Conservation (phyloP, 2,888 invertebrate species). For the Halictus ligatus region DNA sequence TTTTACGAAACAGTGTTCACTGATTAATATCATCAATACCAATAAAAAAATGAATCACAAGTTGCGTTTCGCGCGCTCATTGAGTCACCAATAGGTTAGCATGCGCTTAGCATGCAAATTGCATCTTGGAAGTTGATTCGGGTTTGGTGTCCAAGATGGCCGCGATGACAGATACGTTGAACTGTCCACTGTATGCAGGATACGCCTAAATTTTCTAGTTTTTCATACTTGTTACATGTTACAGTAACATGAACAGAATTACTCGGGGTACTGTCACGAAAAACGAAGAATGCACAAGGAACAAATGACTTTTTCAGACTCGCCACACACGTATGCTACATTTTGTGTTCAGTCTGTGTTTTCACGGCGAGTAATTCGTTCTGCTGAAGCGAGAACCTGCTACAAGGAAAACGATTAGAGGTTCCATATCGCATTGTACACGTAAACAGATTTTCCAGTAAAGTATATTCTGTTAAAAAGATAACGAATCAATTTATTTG, state of each 20-base stretch:
- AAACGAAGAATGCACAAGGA: constrained; percentile 54
- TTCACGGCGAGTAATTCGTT: constrained; percentile 33
- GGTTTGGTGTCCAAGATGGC: constrained; percentile 67
- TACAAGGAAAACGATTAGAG: constrained; percentile 26
- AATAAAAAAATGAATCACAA: constrained; percentile 36
- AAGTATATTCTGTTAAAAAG: constrained; percentile 2
- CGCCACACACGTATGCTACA: constrained; percentile 66
- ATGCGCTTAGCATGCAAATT: constrained; percentile 49
- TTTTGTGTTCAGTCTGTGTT: constrained; percentile 55
- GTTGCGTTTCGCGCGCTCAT: constrained; percentile 51
- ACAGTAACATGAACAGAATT: constrained; percentile 57
- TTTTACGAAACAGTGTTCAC: background rate
- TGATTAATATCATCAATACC: background rate
- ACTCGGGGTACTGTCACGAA: constrained; percentile 49
- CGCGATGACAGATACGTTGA: constrained; percentile 68
- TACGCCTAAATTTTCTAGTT: constrained; percentile 75
- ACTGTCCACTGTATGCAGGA: constrained; percentile 79
- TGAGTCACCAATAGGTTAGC: constrained; percentile 51
- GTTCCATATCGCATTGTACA: constrained; percentile 3
- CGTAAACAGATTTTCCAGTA: constrained; percentile 19
- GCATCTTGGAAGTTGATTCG: constrained; percentile 54
- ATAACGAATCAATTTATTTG: constrained; percentile 4
- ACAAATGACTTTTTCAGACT: constrained; percentile 47
- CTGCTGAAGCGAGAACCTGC: constrained; percentile 21
- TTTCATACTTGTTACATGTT: constrained; percentile 21